These are phyloP conservation scores for Sander vitreus DNA, from an alignment of 2,113 vertebrate species.

Conservation along the genomic window DNA sequence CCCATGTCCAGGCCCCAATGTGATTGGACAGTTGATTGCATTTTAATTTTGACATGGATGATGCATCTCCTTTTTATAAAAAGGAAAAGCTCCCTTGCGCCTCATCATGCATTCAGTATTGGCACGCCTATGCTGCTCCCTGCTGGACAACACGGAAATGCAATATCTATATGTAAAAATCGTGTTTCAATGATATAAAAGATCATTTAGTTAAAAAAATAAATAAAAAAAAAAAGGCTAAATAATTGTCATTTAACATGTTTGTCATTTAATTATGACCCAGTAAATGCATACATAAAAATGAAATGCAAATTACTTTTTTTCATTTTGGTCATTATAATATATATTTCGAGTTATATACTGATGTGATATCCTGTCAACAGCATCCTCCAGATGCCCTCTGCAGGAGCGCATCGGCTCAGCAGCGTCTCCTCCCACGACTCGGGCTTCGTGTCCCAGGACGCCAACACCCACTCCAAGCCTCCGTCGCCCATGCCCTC, in stretches of 20 bases:
- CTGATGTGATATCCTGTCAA: constrained; percentile 26
- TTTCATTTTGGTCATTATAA: background rate
- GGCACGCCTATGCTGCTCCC: background rate
- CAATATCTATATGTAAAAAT: background rate
- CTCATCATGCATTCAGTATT: background rate
- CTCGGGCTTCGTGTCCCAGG: constrained; percentile 98
- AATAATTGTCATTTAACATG: background rate
- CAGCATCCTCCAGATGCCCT: constrained; percentile 93
- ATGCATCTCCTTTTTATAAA: background rate
- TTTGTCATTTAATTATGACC: background rate
- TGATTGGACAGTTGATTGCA: background rate
- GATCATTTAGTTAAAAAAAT: background rate
- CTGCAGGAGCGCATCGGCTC: constrained; percentile 90
- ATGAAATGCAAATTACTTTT: background rate
- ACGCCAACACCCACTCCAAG: constrained; percentile 93
- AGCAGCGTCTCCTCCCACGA: constrained; percentile 99
- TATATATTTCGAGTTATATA: background rate
- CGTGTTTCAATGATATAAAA: background rate
- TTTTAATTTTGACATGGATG: background rate
- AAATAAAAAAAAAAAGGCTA: no score
- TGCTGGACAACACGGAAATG: background rate
- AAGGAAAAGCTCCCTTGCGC: background rate
- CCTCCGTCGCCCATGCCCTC: constrained; percentile 98
- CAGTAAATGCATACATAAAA: background rate
- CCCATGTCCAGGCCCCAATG: background rate